These are phyloP conservation scores for Drosophila testacea DNA, from an alignment of 2,888 invertebrate genomes.

Conservation along the genomic window DNA sequence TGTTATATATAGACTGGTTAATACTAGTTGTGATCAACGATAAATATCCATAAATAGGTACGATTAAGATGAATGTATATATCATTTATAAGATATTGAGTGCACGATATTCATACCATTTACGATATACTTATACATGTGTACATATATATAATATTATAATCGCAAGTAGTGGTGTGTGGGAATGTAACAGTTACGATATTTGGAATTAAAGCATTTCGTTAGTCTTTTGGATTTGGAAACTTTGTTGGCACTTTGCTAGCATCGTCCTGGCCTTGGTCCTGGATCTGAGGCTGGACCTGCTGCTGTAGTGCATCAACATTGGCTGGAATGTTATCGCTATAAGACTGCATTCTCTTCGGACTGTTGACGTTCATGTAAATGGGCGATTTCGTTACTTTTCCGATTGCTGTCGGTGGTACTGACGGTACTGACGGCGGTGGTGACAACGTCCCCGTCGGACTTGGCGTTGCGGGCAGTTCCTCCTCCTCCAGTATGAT, in stretches of 20 bases:
- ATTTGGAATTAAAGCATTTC: slow-evolving; percentile 80
- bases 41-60: slow-evolving; percentile 59
- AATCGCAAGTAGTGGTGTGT: neutral
- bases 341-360: slow-evolving; percentile 81
- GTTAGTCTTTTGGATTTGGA: slow-evolving; percentile 82
- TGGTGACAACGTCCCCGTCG: slow-evolving; percentile 33
- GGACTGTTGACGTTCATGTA: slow-evolving; percentile 78
- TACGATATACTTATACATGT: neutral
- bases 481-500: slow-evolving; percentile 84
- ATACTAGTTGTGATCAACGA: slow-evolving; percentile 61
- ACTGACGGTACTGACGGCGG: slow-evolving; percentile 14
- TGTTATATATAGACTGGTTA: slow-evolving; percentile 36
- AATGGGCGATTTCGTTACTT: slow-evolving; percentile 57
- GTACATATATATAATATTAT: neutral
- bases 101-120: slow-evolving; percentile 10
- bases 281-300: neutral
- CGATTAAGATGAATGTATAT: slow-evolving; percentile 4
- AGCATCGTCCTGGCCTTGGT: slow-evolving; percentile 20
- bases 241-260: slow-evolving; percentile 60
- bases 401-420: slow-evolving; percentile 26
- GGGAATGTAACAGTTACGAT: slow-evolving; percentile 46
- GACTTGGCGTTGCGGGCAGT: slow-evolving; percentile 51
- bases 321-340: slow-evolving; percentile 79
- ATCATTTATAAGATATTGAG: slow-evolving; percentile 16
- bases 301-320: slow-evolving; percentile 29